Evolutionary conservation across 2,797 vertebrate species (phyloP), one percentile per base, ranked within the genome.

Genomic region (Pelodytes ibericus): DNA sequence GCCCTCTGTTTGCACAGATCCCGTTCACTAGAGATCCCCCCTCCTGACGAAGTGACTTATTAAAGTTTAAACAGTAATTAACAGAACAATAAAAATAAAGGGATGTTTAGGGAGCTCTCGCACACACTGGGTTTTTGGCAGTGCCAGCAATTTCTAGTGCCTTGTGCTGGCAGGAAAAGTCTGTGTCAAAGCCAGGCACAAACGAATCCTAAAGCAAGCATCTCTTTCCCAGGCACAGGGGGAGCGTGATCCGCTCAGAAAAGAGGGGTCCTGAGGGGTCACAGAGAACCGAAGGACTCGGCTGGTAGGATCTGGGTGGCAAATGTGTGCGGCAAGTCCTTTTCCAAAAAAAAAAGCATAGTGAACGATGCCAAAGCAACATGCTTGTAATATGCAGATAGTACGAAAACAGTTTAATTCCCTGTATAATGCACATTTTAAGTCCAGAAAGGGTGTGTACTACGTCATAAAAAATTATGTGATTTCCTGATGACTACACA

Each of bases 1-100:
- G 88, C 89, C 87, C 86, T 87, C 49, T 90, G 92, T 91, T 93
- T 90, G 84, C 91, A 91, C 85, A 91, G 88, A 92, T 90, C 85
- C n/a, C 89, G 86, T 90, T 89, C 91, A 88, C 90, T 87, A 91
- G 92, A 88, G 88, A 89, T 89, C 84, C 89, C 33, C n/a, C 92
- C 88, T 92, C 92, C 88, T 92, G 86, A 92, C 90, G 89, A 90
- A 91, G 91, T 92, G 91, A 92, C 91, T 88, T 91, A 93, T 93
- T 92, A 92, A 93, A 93, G 91, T 93, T 94, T 93, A 92, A 94
- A 93, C 91, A 92, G 91, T 94, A 94, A 94, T 94, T 94, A 93
- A 93, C 92, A 90, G 90, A 93, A 92, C 92, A 92, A 92, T 91
- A 91, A 91, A 92, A 91, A 92, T 92, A 92, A 91, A 93, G 90